Conservation (phyloP, 2,113 vertebrate species). For the Aythya baeri region DNA sequence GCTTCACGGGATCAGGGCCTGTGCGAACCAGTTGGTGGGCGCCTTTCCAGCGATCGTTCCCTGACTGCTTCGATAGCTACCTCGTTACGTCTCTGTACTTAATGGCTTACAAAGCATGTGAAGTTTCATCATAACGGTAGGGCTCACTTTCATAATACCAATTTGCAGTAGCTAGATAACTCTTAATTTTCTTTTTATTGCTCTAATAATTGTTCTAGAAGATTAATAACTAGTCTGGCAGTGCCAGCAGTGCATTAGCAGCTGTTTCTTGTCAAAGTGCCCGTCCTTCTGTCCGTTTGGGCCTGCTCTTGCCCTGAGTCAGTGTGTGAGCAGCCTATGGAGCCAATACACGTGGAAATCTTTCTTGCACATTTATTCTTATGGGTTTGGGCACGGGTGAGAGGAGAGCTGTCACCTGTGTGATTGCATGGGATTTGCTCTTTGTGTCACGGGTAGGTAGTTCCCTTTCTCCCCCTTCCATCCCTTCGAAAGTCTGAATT, state of each 20-base stretch:
- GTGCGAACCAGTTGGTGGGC: not conserved
- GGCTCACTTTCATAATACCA: slow-evolving; percentile 2
- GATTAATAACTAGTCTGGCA: not conserved
- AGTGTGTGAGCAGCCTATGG: rapidly evolving
- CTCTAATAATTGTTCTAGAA: not conserved
- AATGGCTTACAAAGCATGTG: not conserved
- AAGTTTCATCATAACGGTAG: not conserved
- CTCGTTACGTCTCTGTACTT: not conserved
- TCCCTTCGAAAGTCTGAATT: not conserved
- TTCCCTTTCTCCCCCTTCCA: not conserved
- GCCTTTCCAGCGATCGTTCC: not conserved
- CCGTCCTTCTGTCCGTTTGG: not conserved
- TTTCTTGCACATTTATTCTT: not conserved
- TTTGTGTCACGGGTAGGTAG: not conserved
- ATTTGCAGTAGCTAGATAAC: slow-evolving; percentile 1
- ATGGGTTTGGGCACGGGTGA: not conserved
- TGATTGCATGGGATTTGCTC: not conserved
- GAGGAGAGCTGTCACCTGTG: not conserved
- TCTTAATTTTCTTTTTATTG: not conserved
- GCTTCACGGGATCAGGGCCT: rapidly evolving
- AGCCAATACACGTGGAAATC: not conserved
- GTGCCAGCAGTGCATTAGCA: not conserved
- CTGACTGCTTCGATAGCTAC: not conserved
- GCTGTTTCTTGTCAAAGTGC: not conserved
- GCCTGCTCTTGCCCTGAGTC: not conserved